Evolutionary conservation across 2,113 vertebrate species (phyloP), one percentile per base, ranked within the genome.

Genomic region (Burhinus oedicnemus): DNA sequence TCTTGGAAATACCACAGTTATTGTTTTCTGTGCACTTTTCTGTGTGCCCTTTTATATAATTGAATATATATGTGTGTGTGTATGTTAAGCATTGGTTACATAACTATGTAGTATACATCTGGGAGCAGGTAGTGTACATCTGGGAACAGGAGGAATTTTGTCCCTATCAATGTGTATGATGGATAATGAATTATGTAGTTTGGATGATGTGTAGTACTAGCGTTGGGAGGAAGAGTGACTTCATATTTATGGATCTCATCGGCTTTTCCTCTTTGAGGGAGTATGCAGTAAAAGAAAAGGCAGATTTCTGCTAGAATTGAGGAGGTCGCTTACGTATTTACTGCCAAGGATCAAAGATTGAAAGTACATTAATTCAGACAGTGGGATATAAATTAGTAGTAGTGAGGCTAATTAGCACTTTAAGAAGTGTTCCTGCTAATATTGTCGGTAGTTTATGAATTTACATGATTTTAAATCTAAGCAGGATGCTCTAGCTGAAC

Each of bases 311-410:
- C 58, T 77, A 27, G 30, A 54, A 47, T 17, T 49, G 32, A 74
- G 20, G 21, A 2, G 2, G 22, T 49, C 5, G 1, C 38, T 86
- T 77, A 20, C 0, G 0, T 62, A 45, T 79, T 52, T 75, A 44
- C 38, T 79, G 25, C 40, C 32, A 60, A 23, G 36, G 45, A 47
- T 55, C 47, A 32, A 74, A 93, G 70, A 66, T 12, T 68, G 20
- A 70, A 90, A 70, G 17, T 74, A 36, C 19, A 6, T 77, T 83
- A 71, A 38, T 88, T 80, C 19, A 77, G 64, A 51, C 42, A 7
- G 1, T 30, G n/a, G 44, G 40, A 30, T 89, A 47, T n/a, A 82
- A 52, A 71, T 89, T 52, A 81, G 12, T 62, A 55, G 54, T 60
- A 64, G 38, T 58, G 32, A 65, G 18, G 30, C 29, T 86, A n/a